Base-by-base conservation (phyloP, 37 sponge, comb jelly and placozoan species). In the Cladorhizidae sp. region DNA sequence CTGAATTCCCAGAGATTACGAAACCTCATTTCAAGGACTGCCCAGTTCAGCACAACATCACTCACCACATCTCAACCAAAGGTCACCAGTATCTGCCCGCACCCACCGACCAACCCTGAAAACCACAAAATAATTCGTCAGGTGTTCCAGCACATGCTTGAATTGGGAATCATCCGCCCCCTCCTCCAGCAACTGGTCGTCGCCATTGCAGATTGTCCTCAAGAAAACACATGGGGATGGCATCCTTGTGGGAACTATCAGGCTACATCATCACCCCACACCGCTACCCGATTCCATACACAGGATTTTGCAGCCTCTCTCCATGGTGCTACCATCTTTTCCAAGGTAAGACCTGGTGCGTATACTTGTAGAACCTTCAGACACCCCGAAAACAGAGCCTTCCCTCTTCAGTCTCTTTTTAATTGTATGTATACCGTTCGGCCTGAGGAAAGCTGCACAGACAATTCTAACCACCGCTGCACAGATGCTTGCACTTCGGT, bases 241-340 rank as follows among this genome's bases (percentile, higher is more conserved):
- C 75, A 83, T 28, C 87, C 87, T n/a, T 86, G 91, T 78, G 91
- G 79, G n/a, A 87, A 86, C 71, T 91, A 91, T 72, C 82, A 82
- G 85, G 85, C 87, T 69, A 37, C 26, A 26, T 26, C 50, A 86
- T 87, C 39, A 40, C 64, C 2, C 75, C 86, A 9, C 87, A 90
- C 50, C 52, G 82, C 14, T 90, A 90, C 54, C 90, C 90, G 12
- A 65, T 90, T 41, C 86, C 90, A 90, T 41, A 75, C 85, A 1
- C 90, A 84, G 18, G 80, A 89, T 51, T 89, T 89, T 65, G 51
- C 89, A 12, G 51, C 72, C 21, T 74, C 80, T 22, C 80, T 83
- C 0, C 88, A 87, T 8, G 88, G 88, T 70, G 40, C 78, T 54
- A 88, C 84, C 65, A 74, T 83, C 32, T 88, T 88, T 59, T 83